Conservation (phyloP, 2,113 vertebrate species). For the Paracanthobrama guichenoti region DNA sequence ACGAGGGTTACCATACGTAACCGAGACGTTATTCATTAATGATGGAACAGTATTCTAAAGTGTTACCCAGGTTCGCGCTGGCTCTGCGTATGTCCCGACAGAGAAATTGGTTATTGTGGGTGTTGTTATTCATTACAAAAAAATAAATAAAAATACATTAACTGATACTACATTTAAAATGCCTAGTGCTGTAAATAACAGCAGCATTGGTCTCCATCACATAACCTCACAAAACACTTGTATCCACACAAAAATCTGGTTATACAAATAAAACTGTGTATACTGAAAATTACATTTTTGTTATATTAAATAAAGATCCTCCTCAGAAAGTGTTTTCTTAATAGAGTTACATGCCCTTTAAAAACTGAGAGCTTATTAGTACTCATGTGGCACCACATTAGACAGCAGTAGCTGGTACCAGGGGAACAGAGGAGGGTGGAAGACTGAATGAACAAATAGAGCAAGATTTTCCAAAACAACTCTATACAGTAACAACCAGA, state of each 20-base stretch:
- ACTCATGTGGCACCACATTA: not conserved
- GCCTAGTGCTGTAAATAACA: not conserved
- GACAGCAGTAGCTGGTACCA: not conserved
- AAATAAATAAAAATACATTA: not conserved
- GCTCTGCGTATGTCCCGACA: not conserved
- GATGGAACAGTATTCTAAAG: too few species aligned
- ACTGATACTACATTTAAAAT: too few species aligned
- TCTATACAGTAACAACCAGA: not conserved
- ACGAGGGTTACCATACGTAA: too few species aligned
- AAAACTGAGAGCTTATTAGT: not conserved
- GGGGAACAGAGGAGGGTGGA: not conserved
- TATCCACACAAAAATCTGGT: not conserved
- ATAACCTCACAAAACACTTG: not conserved
- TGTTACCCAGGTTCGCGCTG: too few species aligned
- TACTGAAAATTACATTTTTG: not conserved
- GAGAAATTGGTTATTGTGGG: not conserved
- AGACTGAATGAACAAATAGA: not conserved
- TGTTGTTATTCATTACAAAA: not conserved
- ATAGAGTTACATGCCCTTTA: not conserved
- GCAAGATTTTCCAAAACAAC: constrained; percentile 5
- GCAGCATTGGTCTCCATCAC: not conserved
- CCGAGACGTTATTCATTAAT: too few species aligned
- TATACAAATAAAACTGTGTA: not conserved
- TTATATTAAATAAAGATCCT: not conserved
- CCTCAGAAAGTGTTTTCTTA: not conserved